A percentile compares a stretch with the other conserved stretches of the same genome.
Evolutionary conservation across 2,797 vertebrate species (phyloP).

Genomic region (Eulemur albifrons): DNA sequence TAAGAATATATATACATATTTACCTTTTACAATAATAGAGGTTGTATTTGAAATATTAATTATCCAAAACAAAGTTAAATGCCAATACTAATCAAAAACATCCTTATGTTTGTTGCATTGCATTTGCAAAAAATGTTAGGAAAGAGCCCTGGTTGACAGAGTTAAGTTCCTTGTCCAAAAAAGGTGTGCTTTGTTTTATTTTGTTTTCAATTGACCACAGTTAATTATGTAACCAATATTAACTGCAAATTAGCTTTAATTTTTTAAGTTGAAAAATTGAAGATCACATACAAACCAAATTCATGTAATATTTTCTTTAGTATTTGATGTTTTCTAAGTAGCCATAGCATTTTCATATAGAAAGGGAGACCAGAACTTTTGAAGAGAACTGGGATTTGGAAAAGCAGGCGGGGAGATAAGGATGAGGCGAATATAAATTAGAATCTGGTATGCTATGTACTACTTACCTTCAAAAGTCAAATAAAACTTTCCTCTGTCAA

Average conservation of each 20-base stretch:
- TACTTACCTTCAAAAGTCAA: constrained; percentile 99
- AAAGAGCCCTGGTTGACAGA: constrained; percentile 85
- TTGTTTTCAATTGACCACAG: constrained; percentile 31
- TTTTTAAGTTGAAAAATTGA: constrained; percentile 51
- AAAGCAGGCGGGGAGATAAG: constrained; percentile 66
- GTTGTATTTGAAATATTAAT: not conserved
- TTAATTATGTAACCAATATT: constrained; percentile 22
- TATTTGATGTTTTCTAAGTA: constrained; percentile 73
- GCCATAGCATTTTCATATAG: constrained; percentile 80
- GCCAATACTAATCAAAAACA: constrained; percentile 21
- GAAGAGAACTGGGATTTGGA: constrained; percentile 73
- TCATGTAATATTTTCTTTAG: constrained; percentile 20
- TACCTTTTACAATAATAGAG: not conserved
- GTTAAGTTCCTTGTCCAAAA: constrained; percentile 82
- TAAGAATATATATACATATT: not conserved
- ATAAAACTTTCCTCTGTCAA: constrained; percentile 99
- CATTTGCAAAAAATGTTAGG: constrained; percentile 62
- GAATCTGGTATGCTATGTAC: constrained; percentile 85
- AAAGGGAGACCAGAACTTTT: constrained; percentile 67
- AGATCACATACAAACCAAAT: constrained; percentile 72
- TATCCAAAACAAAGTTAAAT: constrained; percentile 41
- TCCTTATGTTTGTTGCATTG: not conserved
- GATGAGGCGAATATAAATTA: constrained; percentile 60
- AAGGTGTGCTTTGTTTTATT: constrained; percentile 29
- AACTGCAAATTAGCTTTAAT: constrained; percentile 29